Evolutionary conservation across 1,140 invertebrate species (phyloP).

Genomic region (Drosophila watanabei): DNA sequence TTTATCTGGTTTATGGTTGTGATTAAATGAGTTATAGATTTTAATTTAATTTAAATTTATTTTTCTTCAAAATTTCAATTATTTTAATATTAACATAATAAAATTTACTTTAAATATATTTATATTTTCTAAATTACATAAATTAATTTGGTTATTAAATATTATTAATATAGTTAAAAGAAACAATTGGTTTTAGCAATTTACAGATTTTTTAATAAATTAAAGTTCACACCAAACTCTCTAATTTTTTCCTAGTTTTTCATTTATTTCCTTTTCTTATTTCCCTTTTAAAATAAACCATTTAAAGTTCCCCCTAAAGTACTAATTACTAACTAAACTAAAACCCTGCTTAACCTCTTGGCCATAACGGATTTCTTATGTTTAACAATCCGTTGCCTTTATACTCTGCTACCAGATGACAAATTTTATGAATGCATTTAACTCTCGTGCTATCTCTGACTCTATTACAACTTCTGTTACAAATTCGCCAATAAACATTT

Average conservation of each 20-base stretch:
- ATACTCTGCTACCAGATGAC: background rate
- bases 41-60: background rate
- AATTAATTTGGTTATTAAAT: no score
- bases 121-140: no score
- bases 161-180: no score
- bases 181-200: no score
- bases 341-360: background rate
- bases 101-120: no score
- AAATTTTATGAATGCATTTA: conserved; percentile 31
- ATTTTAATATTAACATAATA: no score
- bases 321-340: background rate
- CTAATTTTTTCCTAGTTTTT: background rate
- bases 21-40: background rate
- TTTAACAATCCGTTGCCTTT: conserved; percentile 9
- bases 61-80: no score
- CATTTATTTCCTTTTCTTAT: background rate
- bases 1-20: background rate
- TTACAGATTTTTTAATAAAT: background rate
- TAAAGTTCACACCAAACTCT: background rate
- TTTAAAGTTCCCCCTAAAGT: background rate
- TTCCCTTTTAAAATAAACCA: no score
- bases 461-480: conserved; percentile 26
- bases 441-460: conserved; percentile 10
- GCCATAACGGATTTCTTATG: conserved; percentile 2
- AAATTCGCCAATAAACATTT: conserved; percentile 50